Percentiles rank a stretch among this genome's conserved stretches.
These are phyloP conservation scores for Epinephelus awoara DNA, from an alignment of 2,797 vertebrate species.

Conservation along the genomic window DNA sequence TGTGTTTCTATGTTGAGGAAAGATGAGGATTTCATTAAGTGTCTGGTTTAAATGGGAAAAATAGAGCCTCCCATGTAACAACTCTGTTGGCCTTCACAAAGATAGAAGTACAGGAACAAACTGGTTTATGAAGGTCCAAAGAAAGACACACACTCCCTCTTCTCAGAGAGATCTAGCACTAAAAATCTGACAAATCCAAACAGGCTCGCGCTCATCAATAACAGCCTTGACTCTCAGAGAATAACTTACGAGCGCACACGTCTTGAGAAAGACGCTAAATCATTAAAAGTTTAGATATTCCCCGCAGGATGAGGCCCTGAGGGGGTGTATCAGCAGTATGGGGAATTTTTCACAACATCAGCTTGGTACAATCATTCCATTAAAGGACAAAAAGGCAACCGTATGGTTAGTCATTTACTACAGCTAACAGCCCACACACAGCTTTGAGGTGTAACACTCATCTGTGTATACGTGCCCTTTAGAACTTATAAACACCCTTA, in stretches of 20 bases:
- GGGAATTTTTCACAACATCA: constrained; percentile 11
- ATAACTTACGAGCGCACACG: not conserved
- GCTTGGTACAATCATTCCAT: not conserved
- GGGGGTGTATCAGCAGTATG: constrained; percentile 8
- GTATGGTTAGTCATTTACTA: constrained; percentile 25
- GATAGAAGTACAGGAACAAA: not conserved
- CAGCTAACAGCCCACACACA: constrained; percentile 25
- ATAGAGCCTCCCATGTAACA: not conserved
- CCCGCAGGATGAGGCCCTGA: constrained; percentile 20
- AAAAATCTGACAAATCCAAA: constrained; percentile 22
- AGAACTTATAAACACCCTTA: not conserved
- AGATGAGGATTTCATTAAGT: not conserved
- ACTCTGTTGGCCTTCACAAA: not conserved
- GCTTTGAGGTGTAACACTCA: constrained; percentile 9
- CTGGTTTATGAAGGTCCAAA: not conserved
- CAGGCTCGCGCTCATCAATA: constrained; percentile 13
- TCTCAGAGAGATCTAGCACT: not conserved
- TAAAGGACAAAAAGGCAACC: constrained; percentile 35
- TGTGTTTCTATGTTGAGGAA: not conserved
- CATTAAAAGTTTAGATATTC: constrained; percentile 42
- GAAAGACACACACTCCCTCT: not conserved
- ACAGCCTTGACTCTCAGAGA: constrained; percentile 5
- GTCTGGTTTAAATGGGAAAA: not conserved
- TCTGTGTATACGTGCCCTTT: not conserved
- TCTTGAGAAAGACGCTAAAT: constrained; percentile 35